Base-by-base conservation (phyloP, 2,797 vertebrate species). In the Leptatherina wallacei region DNA sequence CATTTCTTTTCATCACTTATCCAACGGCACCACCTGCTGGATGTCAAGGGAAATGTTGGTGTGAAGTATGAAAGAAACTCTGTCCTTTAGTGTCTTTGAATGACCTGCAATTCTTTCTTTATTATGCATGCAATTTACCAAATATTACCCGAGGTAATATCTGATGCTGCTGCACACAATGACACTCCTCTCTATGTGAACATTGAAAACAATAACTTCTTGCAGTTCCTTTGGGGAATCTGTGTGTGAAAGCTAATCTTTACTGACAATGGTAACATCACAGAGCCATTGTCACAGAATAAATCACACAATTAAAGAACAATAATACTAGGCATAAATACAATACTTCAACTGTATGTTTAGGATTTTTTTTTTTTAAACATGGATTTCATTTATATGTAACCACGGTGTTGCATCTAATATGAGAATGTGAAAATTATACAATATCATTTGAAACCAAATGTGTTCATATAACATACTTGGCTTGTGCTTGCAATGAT, bases 11-110 rank as follows among this genome's bases (percentile, higher is more conserved):
- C 61, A 86, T 88, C 42, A 1, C 56, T 87, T 86, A 76, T 90
- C 83, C 77, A 62, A 61, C 72, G 74, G 68, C 85, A 51, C 90
- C 89, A 83, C 85, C 92, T 92, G 71, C 83, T 91, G 93, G 89
- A 60, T 0, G 5, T 16, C 0, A 4, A 47, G 35, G 2, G 27
- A 22, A 61, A 47, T 3, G 24, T 13, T 24, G 36, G 0, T 8
- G 29, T 8, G 1, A n/a, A 22, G 27, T 16, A 3, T n/a, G 22
- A 6, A 33, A 42, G 20, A 8, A 16, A 12, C 0, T 75, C 0
- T 75, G 75, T 77, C 73, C 75, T 87, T 61, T 49, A 57, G 7
- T 61, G 75, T 80, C 68, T 77, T 82, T 80, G 65, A 78, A 69
- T 42, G 60, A 63, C 67, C 22, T 69, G 71, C 65, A 49, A 24